phyloP scores from a whole-genome alignment of 2,888 invertebrate genomes.

The Lysandra bellargus region DNA sequence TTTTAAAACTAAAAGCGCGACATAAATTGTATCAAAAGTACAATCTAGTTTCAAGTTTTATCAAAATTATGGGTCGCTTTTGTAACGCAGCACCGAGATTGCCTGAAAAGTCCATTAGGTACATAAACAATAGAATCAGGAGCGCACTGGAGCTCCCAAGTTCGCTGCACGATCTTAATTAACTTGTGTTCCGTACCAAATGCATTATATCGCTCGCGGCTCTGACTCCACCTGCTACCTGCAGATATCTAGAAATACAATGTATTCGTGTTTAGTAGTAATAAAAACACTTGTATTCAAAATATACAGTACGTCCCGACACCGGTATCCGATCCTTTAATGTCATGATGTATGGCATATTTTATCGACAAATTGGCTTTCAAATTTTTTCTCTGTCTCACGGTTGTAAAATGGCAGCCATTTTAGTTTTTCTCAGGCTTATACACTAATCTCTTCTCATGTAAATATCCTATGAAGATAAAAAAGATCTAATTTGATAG shows the following conservation, averaged over 20 bases:
- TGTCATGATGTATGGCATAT: too few relatives aligned
- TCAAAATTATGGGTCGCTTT: not conserved
- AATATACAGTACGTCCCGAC: too few relatives aligned
- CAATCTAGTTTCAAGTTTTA: not conserved
- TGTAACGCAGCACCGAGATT: not conserved
- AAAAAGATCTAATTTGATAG: too few relatives aligned
- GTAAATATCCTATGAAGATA: too few relatives aligned
- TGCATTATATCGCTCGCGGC: slow-evolving; percentile 22
- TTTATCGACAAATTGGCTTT: too few relatives aligned
- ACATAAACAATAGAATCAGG: slow-evolving; percentile 22
- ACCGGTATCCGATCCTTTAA: too few relatives aligned
- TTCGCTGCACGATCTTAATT: slow-evolving; percentile 26
- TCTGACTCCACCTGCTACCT: not conserved
- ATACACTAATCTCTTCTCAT: too few relatives aligned
- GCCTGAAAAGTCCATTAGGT: slow-evolving; percentile 11
- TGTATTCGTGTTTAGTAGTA: not conserved
- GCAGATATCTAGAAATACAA: not conserved
- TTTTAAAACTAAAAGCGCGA: not conserved
- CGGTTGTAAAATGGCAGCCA: too few relatives aligned
- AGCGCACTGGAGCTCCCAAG: slow-evolving; percentile 5
- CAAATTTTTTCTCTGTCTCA: too few relatives aligned
- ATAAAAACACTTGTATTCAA: too few relatives aligned
- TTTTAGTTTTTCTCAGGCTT: too few relatives aligned
- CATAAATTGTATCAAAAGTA: not conserved
- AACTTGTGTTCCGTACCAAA: slow-evolving; percentile 24